Conservation (phyloP, 2,113 vertebrate species). For the Ahaetulla prasina region DNA sequence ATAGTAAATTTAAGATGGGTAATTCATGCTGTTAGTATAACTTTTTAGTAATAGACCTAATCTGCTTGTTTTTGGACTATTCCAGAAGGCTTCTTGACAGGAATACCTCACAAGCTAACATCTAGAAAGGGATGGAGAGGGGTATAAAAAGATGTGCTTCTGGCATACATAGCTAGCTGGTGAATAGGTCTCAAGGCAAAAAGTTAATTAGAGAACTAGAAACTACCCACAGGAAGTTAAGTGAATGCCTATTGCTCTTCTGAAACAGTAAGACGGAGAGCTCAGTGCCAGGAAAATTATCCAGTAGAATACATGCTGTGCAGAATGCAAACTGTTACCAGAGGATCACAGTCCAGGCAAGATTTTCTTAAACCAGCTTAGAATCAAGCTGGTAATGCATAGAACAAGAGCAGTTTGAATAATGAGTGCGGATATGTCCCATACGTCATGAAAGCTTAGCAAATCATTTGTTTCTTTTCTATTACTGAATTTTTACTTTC, state of each 20-base stretch:
- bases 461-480: neutral
- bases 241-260: neutral
- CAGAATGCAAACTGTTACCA: neutral
- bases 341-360: neutral
- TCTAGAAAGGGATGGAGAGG: neutral
- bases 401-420: neutral
- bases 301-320: neutral
- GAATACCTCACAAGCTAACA: neutral
- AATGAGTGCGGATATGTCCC: neutral
- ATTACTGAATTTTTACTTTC: neutral
- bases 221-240: neutral
- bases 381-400: neutral
- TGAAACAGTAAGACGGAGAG: neutral
- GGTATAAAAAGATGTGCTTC: neutral
- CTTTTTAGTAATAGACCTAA: neutral
- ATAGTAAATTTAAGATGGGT: no score
- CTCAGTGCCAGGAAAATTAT: neutral
- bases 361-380: neutral
- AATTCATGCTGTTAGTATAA: neutral
- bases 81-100: neutral
- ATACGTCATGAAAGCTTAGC: neutral
- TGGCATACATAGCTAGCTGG: neutral
- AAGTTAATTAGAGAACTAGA: neutral
- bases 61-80: neutral
- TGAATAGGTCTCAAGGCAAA: neutral